Base-by-base conservation (phyloP, 2,888 invertebrate species). In the Heteromurus nitidus region DNA sequence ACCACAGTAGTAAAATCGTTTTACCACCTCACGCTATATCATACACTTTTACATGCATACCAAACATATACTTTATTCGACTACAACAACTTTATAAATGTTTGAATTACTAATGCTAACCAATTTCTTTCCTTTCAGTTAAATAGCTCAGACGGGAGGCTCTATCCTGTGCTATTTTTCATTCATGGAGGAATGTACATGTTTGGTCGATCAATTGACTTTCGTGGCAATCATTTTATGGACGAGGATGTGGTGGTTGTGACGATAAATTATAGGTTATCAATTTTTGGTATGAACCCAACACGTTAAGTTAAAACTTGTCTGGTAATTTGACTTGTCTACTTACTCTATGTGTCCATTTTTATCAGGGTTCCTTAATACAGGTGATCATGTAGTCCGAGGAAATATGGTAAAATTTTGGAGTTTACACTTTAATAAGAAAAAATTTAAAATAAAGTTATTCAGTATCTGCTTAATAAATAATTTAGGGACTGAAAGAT, bases 181-280 rank as follows among this genome's bases (percentile, higher is more conserved):
- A 80, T 84, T 20, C 82, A 84, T 24, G 84, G 76, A 30, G 75
- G 77, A 5, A 76, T 82, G 82, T 82, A 53, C 28, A 72, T 77
- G 62, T 82, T 82, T 28, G 79, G 77, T 2, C 20, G 75, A 24
- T 76, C 79, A 20, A 69, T 72, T 31, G 82, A 84, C 30, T 84
- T 82, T 65, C 68, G 82, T 0, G 77, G 75, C 18, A 58, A 82
- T 44, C 77, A 80, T 53, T 80, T 82, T 31, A 80, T 82, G 82
- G 82, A 82, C n/a, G 65, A 82, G 30, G 58, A 75, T 20, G 75
- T 80, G n/a, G 75, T 84, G 1, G 47, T 84, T n/a, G 80, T 84
- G 7, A 76, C 80, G 5, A 76, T 82, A 5, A 80, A 82, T 42
- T 84, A 84, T 28, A 30, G 84, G 24, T 47, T 84, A 2, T 67